These are phyloP conservation scores for Cheilosia soror DNA, from an alignment of 2,888 invertebrate genomes.

Conservation along the genomic window DNA sequence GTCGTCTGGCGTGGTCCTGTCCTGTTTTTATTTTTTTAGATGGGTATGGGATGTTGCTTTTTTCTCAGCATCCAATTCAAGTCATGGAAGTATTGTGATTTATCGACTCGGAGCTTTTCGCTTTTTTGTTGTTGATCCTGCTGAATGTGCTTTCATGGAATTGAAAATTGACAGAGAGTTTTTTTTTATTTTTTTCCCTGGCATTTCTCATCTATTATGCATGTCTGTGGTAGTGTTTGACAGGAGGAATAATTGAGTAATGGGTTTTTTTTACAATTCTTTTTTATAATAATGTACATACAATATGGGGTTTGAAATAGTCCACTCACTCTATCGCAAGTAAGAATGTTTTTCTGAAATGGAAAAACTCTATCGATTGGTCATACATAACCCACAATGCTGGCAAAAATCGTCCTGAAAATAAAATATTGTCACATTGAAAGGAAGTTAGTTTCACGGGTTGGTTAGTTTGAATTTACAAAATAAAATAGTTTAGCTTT, in stretches of 20 bases:
- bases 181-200: slow-evolving; percentile 17
- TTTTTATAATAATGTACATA: not conserved
- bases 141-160: slow-evolving; percentile 35
- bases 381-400: no score
- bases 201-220: slow-evolving; percentile 48
- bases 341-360: no score
- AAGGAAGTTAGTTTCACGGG: no score
- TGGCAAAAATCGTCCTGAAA: no score
- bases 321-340: no score
- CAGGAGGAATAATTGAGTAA: slow-evolving; percentile 35
- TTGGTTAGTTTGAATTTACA: no score
- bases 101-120: slow-evolving; percentile 48
- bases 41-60: slow-evolving; percentile 1
- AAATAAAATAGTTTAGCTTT: no score
- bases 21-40: slow-evolving; percentile 9
- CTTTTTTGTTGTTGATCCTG: slow-evolving; percentile 28
- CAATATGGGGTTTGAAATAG: not conserved
- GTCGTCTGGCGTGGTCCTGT: slow-evolving; percentile 18
- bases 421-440: no score
- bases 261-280: not conserved
- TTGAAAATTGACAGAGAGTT: not conserved
- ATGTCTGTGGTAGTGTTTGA: slow-evolving; percentile 43
- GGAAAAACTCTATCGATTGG: no score
- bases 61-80: slow-evolving; percentile 35
- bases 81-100: slow-evolving; percentile 57